A percentile compares a stretch with the other conserved stretches of the same genome.
Evolutionary conservation across 92 coral and sea anemone genomes (phyloP).

Genomic region (Plumapathes pennacea): DNA sequence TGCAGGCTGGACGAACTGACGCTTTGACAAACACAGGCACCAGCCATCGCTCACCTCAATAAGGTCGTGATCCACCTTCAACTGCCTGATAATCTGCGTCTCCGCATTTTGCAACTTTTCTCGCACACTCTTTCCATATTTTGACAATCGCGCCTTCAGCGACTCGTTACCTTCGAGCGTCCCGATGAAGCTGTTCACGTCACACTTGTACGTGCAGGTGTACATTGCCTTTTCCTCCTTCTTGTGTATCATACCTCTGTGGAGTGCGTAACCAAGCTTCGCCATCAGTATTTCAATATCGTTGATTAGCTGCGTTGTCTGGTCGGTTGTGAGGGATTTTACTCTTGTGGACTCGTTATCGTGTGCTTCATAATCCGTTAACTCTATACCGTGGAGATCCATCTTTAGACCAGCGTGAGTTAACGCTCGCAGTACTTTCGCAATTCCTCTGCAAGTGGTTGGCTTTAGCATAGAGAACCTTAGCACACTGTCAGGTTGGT

Average conservation of each 20-base stretch:
- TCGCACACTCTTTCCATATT: conserved; percentile 6
- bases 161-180: conserved; percentile 19
- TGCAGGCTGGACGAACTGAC: background rate
- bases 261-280: conserved; percentile 7
- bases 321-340: conserved; percentile 10
- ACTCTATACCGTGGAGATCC: no score
- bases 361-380: no score
- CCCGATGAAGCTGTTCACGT: conserved; percentile 14
- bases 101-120: conserved; percentile 4
- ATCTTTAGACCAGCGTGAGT: no score
- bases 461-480: no score
- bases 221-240: conserved; percentile 3
- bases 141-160: conserved; percentile 4
- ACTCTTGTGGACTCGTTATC: background rate
- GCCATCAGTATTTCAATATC: conserved; percentile 17
- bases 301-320: conserved; percentile 2
- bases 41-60: conserved; percentile 23
- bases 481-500: no score
- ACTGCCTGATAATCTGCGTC: conserved; percentile 4
- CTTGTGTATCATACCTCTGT: conserved; percentile 9
- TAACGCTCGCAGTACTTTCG: no score
- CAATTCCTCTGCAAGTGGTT: no score
- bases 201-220: conserved; percentile 20
- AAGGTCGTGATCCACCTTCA: conserved; percentile 12
- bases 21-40: conserved; percentile 2